phyloP scores from a whole-genome alignment of 2,797 vertebrate genomes.

The Malurus leucopterus region DNA sequence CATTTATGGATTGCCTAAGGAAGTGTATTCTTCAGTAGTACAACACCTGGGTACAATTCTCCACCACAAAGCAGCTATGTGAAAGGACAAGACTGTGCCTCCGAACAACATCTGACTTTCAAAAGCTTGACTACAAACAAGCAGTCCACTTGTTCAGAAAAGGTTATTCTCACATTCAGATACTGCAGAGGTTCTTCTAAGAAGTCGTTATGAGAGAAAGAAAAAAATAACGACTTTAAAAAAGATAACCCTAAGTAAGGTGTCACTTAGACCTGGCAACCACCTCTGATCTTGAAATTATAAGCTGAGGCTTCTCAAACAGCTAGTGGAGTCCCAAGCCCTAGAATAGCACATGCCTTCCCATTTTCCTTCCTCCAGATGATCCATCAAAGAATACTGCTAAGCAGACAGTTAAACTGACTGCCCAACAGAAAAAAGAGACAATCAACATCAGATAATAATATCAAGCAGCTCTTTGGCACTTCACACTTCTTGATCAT shows the following conservation, averaged over 20 bases:
- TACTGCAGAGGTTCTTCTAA: not conserved
- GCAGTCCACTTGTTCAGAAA: not conserved
- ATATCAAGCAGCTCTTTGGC: not conserved
- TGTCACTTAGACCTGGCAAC: not conserved
- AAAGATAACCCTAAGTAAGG: not conserved
- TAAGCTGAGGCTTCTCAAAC: not conserved
- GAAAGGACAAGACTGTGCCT: not conserved
- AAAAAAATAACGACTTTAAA: not conserved
- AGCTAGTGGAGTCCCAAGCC: not conserved
- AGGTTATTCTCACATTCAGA: not conserved
- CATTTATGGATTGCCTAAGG: conserved; percentile 38
- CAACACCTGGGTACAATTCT: conserved; percentile 6
- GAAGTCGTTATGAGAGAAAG: not conserved
- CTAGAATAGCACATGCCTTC: not conserved
- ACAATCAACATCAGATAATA: not conserved
- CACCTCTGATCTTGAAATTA: not conserved
- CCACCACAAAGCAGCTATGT: not conserved
- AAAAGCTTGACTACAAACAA: not conserved
- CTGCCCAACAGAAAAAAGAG: not conserved
- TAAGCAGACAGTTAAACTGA: not conserved
- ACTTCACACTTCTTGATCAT: not conserved
- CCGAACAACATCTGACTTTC: not conserved
- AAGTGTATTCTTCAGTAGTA: not conserved
- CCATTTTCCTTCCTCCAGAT: not conserved
- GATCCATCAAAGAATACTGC: not conserved